phyloP scores from a whole-genome alignment of 1,140 invertebrate species.

The Leptestheria dahalacensis region DNA sequence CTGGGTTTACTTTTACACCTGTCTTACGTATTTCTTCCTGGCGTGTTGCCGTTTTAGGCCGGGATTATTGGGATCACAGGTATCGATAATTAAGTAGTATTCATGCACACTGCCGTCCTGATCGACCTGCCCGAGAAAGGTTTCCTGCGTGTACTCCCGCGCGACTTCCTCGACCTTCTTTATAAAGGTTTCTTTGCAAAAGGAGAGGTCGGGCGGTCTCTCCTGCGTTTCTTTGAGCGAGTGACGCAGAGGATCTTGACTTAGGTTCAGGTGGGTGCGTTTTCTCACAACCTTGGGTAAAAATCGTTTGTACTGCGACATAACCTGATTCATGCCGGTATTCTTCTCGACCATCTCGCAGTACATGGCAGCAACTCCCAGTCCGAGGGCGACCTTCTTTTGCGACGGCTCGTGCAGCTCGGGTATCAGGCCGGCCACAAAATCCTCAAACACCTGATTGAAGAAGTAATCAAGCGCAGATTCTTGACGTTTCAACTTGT shows the following conservation, averaged over 20 bases:
- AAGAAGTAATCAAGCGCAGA: conserved; percentile 67
- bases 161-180: conserved; percentile 57
- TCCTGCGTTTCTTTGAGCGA: conserved; percentile 31
- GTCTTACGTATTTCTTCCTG: conserved; percentile 40
- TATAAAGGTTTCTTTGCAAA: conserved; percentile 59
- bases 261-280: conserved; percentile 36
- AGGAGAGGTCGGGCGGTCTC: conserved; percentile 46
- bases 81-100: conserved; percentile 46
- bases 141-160: conserved; percentile 62
- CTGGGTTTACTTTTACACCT: background rate
- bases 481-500: background rate
- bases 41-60: conserved; percentile 44
- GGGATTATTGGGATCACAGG: conserved; percentile 46
- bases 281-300: conserved; percentile 59
- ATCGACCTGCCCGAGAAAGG: conserved; percentile 49
- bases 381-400: conserved; percentile 54
- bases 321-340: conserved; percentile 42
- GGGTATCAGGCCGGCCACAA: conserved; percentile 56
- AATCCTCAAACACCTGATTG: conserved; percentile 62
- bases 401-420: conserved; percentile 58
- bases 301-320: conserved; percentile 60
- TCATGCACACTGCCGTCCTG: conserved; percentile 40
- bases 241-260: conserved; percentile 9
- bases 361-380: conserved; percentile 68
- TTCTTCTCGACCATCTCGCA: conserved; percentile 56